Base-by-base conservation (phyloP, 2,797 vertebrate species). In the Tapera naevia region DNA sequence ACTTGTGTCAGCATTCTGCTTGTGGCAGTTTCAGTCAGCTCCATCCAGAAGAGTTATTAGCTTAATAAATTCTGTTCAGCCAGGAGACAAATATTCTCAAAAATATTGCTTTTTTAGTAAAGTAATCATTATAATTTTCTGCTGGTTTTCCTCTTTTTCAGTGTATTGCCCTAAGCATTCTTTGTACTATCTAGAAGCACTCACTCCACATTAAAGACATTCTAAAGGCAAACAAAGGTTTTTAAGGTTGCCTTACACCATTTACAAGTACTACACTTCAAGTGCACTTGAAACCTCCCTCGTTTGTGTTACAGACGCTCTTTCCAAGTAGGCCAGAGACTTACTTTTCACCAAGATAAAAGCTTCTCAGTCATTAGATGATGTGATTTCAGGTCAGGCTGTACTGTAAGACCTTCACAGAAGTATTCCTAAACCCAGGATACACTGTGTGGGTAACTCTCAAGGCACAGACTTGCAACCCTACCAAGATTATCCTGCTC, bases 31-130 rank as follows among this genome's bases (percentile, higher is more conserved):
- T 82, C 0, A 0, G 19, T 74, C 81, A 17, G 16, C 60, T 85
- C 41, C 50, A 78, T 41, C 8, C 50, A 74, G 41, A 79, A 62
- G 4, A 84, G 21, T 87, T 89, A 92, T 5, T 82, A 74, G 32
- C 48, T 90, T 85, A 53, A 65, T 92, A 91, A 89, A 70, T 81
- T 75, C 27, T 75, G 3, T 78, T 93, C 46, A 79, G n/a, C 54
- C 62, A 69, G 43, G 71, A 93, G 41, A 48, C 62, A 85, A 15
- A 69, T 80, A 61, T 46, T 72, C 75, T 80, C 11, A 2, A 46
- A 89, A 78, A 8, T 5, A 46, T 13, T 70, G 14, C 22, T 74
- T 71, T 88, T 79, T 43, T 48, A 76, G 45, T 30, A 48, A 46
- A 57, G n/a, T 57, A 78, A 61, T 60, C 17, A 39, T 58, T 21